phyloP scores from a whole-genome alignment of 2,113 vertebrate species.

The Saguinus imperator region DNA sequence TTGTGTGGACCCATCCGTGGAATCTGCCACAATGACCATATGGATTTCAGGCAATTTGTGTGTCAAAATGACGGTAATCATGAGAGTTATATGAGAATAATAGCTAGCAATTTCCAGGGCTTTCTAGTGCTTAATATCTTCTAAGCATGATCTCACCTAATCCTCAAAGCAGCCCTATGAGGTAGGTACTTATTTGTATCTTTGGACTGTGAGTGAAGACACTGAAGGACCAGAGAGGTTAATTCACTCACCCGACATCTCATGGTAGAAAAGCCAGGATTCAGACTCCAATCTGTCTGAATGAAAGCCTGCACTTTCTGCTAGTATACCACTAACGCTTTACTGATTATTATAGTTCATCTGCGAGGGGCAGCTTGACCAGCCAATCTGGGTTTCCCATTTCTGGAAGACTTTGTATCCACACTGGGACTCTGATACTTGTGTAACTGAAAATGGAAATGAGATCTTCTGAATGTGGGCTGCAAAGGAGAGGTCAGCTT shows the following conservation, averaged over 20 bases:
- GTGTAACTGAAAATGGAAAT: background rate
- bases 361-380: background rate
- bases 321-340: background rate
- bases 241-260: background rate
- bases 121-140: background rate
- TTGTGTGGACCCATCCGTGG: background rate
- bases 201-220: background rate
- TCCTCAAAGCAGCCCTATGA: background rate
- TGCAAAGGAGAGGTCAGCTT: background rate
- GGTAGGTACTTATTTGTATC: background rate
- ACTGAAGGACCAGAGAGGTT: background rate
- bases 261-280: background rate
- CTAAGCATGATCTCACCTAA: background rate
- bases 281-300: background rate
- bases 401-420: slow-evolving; percentile 35
- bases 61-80: background rate
- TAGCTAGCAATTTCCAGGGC: background rate
- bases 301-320: background rate
- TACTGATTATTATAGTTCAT: background rate
- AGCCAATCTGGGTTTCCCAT: slow-evolving; percentile 1
- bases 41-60: background rate
- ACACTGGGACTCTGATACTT: background rate
- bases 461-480: background rate
- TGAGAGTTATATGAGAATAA: background rate
- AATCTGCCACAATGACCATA: background rate